phyloP scores from a whole-genome alignment of 2,113 vertebrate genomes.

The Sylvilagus bachmani region DNA sequence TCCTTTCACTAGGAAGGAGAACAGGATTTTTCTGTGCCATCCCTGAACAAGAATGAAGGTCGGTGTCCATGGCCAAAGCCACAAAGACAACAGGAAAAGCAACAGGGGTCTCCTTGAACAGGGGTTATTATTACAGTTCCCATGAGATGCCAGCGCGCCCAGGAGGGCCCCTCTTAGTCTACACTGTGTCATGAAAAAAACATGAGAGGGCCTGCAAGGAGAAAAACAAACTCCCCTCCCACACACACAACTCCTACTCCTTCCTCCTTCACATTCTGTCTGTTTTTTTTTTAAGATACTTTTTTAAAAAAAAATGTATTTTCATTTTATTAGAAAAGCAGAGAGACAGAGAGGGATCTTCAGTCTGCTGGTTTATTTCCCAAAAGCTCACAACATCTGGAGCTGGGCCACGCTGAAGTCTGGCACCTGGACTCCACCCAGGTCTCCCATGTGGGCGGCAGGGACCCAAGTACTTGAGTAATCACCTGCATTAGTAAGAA shows the following conservation, averaged over 20 bases:
- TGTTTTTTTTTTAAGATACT: background rate
- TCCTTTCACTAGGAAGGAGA: background rate
- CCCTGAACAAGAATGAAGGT: background rate
- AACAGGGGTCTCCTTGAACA: background rate
- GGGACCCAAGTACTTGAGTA: too few species aligned
- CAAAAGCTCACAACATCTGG: too few species aligned
- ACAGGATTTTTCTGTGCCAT: conserved; percentile 1
- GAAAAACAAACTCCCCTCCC: conserved; percentile 61
- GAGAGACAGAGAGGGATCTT: too few species aligned
- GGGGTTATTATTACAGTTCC: background rate
- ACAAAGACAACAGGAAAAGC: conserved; percentile 33
- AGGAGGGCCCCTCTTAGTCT: background rate
- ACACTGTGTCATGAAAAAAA: background rate
- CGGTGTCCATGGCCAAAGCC: background rate
- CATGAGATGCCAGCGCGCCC: background rate
- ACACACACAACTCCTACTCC: background rate
- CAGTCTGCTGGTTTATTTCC: too few species aligned
- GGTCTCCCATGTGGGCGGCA: too few species aligned
- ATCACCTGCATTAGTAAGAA: too few species aligned
- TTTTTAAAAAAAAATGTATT: too few species aligned
- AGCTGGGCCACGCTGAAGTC: too few species aligned
- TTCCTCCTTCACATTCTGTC: background rate
- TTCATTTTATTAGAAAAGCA: too few species aligned
- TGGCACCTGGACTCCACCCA: too few species aligned
- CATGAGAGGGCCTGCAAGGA: background rate